phyloP scores from a whole-genome alignment of 2,113 vertebrate species.

The Nettapus auritus region DNA sequence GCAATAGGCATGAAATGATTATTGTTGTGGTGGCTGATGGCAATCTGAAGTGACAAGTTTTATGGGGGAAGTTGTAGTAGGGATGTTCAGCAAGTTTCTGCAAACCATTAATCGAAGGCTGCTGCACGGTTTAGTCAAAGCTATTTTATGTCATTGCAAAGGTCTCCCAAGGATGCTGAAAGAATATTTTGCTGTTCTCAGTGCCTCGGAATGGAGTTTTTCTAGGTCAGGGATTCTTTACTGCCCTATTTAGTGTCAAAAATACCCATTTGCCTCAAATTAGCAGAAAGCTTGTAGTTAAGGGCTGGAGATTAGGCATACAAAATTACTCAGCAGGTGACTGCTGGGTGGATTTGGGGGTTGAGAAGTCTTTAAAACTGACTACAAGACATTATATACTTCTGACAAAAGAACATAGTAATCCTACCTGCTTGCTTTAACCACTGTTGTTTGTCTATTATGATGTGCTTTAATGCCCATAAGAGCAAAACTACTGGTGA shows the following conservation, averaged over 20 bases:
- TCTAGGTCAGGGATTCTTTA: slow-evolving; percentile 83
- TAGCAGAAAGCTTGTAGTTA: slow-evolving; percentile 83
- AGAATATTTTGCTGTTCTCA: slow-evolving; percentile 80
- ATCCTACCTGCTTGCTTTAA: slow-evolving; percentile 99
- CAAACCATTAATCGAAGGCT: slow-evolving; percentile 73
- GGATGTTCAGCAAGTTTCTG: slow-evolving; percentile 80
- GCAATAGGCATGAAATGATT: slow-evolving; percentile 99
- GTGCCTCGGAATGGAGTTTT: slow-evolving; percentile 78
- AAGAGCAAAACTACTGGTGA: slow-evolving; percentile 91
- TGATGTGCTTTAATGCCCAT: slow-evolving; percentile 88
- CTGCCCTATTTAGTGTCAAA: slow-evolving; percentile 83
- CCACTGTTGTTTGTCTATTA: slow-evolving; percentile 92
- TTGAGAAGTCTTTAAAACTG: slow-evolving; percentile 97
- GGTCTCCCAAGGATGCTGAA: slow-evolving; percentile 77
- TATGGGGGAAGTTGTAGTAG: slow-evolving; percentile 87
- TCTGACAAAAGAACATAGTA: slow-evolving; percentile 93
- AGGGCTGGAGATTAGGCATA: slow-evolving; percentile 87
- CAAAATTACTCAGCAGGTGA: slow-evolving; percentile 89
- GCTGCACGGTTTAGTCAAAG: slow-evolving; percentile 70
- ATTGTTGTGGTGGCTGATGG: slow-evolving; percentile 96
- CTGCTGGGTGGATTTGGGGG: slow-evolving; percentile 83
- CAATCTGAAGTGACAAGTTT: slow-evolving; percentile 98
- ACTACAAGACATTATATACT: slow-evolving; percentile 96
- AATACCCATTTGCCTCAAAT: slow-evolving; percentile 87
- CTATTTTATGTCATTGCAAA: slow-evolving; percentile 74